A percentile compares a stretch with the other conserved stretches of the same genome.
Evolutionary conservation across 2,113 vertebrate species (phyloP).

Genomic region (Raja brachyura): DNA sequence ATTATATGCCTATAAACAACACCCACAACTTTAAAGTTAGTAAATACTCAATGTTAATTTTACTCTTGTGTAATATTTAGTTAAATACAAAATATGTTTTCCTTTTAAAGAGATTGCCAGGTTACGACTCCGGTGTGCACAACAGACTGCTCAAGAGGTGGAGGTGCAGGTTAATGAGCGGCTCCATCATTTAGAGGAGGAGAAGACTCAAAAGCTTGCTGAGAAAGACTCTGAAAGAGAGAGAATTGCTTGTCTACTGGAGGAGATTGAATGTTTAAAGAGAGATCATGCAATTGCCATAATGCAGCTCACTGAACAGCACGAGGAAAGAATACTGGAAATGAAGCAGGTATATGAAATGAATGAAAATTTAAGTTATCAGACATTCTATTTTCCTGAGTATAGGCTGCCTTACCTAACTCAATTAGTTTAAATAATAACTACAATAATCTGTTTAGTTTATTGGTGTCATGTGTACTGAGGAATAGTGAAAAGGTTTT

Average conservation of each 20-base stretch:
- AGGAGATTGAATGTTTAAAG: constrained; percentile 55
- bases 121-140: constrained; percentile 48
- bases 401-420: not conserved
- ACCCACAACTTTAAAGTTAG: too few relatives aligned
- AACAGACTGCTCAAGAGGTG: constrained; percentile 55
- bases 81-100: not conserved
- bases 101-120: constrained; percentile 58
- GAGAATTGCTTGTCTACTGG: constrained; percentile 54
- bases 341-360: constrained; percentile 56
- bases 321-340: constrained; percentile 50
- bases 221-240: constrained; percentile 48
- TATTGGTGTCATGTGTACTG: too few relatives aligned
- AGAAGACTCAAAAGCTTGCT: constrained; percentile 51
- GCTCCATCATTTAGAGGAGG: constrained; percentile 53
- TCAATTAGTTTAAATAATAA: not conserved
- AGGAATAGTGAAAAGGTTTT: too few relatives aligned
- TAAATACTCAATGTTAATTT: too few relatives aligned
- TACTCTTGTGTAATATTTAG: not conserved
- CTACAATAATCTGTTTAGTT: too few relatives aligned
- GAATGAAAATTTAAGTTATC: not conserved
- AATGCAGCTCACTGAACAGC: constrained; percentile 48
- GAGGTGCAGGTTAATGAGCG: constrained; percentile 60
- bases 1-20: too few relatives aligned
- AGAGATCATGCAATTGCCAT: constrained; percentile 53
- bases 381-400: not conserved